Evolutionary conservation across 1,140 invertebrate species (phyloP).

Genomic region (Drosophila seguyi): DNA sequence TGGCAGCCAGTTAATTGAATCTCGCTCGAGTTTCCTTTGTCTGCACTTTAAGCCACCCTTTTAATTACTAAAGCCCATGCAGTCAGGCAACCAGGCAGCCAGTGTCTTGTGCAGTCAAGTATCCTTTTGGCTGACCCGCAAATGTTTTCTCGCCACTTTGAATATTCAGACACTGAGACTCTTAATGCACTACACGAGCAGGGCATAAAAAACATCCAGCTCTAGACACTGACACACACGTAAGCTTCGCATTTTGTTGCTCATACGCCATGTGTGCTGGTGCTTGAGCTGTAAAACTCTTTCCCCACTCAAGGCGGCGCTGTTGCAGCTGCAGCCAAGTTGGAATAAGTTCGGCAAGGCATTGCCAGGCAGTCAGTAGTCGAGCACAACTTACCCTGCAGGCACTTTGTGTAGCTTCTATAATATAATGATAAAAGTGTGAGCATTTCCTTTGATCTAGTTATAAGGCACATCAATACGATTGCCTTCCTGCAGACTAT

Average conservation of each 20-base stretch:
- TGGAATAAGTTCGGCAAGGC: conserved; percentile 4
- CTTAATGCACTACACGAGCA: conserved; percentile 35
- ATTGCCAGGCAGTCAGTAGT: neutral
- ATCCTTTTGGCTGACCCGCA: conserved; percentile 19
- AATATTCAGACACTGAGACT: conserved; percentile 36
- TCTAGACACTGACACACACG: neutral
- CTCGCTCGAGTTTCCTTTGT: conserved; percentile 26
- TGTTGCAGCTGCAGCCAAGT: conserved; percentile 28
- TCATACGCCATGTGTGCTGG: conserved; percentile 56
- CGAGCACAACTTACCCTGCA: conserved; percentile 1
- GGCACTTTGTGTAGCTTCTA: neutral
- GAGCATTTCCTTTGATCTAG: conserved; percentile 28
- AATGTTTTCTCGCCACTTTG: conserved; percentile 60
- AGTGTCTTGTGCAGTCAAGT: conserved; percentile 56
- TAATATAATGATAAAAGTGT: neutral
- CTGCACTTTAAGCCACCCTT: conserved; percentile 23
- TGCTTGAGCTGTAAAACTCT: conserved; percentile 12
- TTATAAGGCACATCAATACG: neutral
- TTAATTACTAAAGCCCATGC: conserved; percentile 56
- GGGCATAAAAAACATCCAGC: conserved; percentile 11
- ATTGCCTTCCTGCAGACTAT: neutral
- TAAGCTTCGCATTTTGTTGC: conserved; percentile 51
- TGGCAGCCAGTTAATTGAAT: conserved; percentile 59
- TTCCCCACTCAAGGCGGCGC: conserved; percentile 23
- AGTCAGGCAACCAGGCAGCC: neutral